These are phyloP conservation scores for Lophius piscatorius DNA, from an alignment of 2,113 vertebrate genomes.

Conservation along the genomic window DNA sequence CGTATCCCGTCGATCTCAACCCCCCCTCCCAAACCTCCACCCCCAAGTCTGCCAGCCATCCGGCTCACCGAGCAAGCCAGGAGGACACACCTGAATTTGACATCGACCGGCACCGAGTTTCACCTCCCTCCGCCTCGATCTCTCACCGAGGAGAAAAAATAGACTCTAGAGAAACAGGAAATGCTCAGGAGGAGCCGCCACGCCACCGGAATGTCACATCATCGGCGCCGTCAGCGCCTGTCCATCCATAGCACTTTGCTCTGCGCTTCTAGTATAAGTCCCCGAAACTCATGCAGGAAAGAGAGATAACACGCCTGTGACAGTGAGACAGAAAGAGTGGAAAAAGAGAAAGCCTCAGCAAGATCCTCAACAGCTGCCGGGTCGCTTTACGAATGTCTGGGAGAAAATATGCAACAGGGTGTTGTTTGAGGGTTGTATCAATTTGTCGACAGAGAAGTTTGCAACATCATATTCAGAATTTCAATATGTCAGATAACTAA, in stretches of 20 bases:
- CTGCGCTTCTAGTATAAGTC: not conserved
- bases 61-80: slow-evolving; percentile 48
- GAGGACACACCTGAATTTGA: slow-evolving; percentile 76
- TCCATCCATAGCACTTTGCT: not conserved
- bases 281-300: not conserved
- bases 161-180: not conserved
- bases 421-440: slow-evolving; percentile 46
- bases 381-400: slow-evolving; percentile 53
- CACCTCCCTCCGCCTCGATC: slow-evolving; percentile 17
- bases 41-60: slow-evolving; percentile 62
- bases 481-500: slow-evolving; percentile 1
- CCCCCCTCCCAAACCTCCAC: slow-evolving; percentile 60
- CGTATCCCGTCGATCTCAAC: slow-evolving; percentile 73
- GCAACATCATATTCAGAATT: slow-evolving; percentile 18
- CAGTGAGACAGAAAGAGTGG: slow-evolving; percentile 20
- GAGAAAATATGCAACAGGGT: slow-evolving; percentile 46
- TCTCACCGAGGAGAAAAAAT: not conserved
- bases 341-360: slow-evolving; percentile 16
- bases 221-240: not conserved
- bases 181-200: not conserved
- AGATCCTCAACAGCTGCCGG: slow-evolving; percentile 70
- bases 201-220: not conserved
- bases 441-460: slow-evolving; percentile 43
- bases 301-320: slow-evolving; percentile 1
- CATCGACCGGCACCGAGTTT: slow-evolving; percentile 50